A percentile compares a stretch with the other conserved stretches of the same genome.
Conservation (phyloP, 2,888 invertebrate species). For the Teleiodes luculella region DNA sequence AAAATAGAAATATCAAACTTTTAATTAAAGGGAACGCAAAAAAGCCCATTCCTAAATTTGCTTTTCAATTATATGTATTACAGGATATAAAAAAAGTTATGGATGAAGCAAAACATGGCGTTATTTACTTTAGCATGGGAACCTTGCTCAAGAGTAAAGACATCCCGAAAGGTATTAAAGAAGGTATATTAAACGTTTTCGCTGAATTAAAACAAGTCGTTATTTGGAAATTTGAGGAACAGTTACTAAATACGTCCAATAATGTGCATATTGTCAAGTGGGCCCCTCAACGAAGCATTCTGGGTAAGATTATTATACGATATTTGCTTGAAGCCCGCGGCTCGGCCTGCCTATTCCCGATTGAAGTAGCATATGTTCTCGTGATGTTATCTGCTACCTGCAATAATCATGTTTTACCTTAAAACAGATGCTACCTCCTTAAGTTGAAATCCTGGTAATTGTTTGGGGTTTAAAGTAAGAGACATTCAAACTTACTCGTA, state of each 20-base stretch:
- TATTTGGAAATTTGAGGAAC: slow-evolving; percentile 59
- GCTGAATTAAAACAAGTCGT: slow-evolving; percentile 50
- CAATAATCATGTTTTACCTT: background rate
- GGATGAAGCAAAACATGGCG: slow-evolving; percentile 47
- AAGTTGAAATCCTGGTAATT: too few species aligned
- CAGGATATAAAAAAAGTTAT: slow-evolving; percentile 58
- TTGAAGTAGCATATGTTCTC: too few species aligned
- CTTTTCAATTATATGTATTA: slow-evolving; percentile 18
- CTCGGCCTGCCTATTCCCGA: too few species aligned
- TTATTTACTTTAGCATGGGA: slow-evolving; percentile 61
- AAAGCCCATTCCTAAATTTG: too few species aligned
- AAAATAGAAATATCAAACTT: too few species aligned
- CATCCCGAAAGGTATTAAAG: slow-evolving; percentile 39
- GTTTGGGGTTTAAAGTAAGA: too few species aligned
- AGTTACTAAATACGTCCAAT: slow-evolving; percentile 40
- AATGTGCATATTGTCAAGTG: slow-evolving; percentile 56
- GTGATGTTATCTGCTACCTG: too few species aligned
- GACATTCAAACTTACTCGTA: too few species aligned
- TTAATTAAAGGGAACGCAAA: too few species aligned
- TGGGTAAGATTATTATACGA: slow-evolving; percentile 36
- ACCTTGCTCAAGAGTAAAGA: slow-evolving; percentile 44
- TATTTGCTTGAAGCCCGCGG: too few species aligned
- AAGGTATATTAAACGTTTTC: slow-evolving; percentile 43
- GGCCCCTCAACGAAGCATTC: slow-evolving; percentile 60
- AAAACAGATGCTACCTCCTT: too few species aligned